Percentiles rank a stretch among this genome's conserved stretches.
Conservation (phyloP, 2,113 vertebrate genomes). For the Cavia porcellus region DNA sequence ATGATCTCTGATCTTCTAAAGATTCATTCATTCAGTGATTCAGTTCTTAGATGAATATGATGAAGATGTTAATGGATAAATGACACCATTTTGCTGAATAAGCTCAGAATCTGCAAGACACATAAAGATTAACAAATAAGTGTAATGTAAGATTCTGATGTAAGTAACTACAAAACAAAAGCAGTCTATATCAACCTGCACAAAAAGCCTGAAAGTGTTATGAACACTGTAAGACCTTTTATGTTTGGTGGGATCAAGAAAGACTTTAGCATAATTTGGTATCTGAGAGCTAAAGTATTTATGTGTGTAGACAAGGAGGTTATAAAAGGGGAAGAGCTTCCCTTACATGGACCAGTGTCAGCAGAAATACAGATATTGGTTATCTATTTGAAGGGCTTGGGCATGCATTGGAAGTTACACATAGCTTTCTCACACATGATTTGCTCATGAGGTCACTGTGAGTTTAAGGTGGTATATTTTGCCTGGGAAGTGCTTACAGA, state of each 20-base stretch:
- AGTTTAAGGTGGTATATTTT: background rate
- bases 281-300: background rate
- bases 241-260: background rate
- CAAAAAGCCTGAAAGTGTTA: background rate
- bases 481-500: slow-evolving; percentile 54
- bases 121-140: background rate
- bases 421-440: background rate
- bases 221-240: background rate
- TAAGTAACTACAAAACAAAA: slow-evolving; percentile 13
- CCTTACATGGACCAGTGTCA: background rate
- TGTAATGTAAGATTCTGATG: background rate
- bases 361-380: background rate
- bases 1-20: slow-evolving; percentile 2
- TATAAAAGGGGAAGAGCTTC: background rate
- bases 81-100: background rate
- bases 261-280: background rate
- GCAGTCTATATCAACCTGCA: background rate
- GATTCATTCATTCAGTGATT: slow-evolving; percentile 17
- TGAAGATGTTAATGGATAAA: background rate
- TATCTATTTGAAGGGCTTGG: background rate
- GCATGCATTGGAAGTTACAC: background rate
- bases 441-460: background rate
- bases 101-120: slow-evolving; percentile 3
- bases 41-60: background rate
- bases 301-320: background rate